These are phyloP conservation scores for Margaritifera margaritifera DNA, from an alignment of 2,888 invertebrate species.

Conservation along the genomic window DNA sequence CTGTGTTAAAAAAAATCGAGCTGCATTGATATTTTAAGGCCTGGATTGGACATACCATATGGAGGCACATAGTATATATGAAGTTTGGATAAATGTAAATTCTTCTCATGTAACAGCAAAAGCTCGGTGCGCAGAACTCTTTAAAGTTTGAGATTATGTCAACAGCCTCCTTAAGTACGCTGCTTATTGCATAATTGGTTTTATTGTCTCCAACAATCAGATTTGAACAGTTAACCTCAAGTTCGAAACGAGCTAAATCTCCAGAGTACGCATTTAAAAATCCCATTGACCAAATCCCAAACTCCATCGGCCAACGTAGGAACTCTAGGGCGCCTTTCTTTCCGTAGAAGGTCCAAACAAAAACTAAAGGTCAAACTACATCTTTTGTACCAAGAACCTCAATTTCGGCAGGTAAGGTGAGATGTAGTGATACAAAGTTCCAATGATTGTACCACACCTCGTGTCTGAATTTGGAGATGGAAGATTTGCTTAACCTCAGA, in stretches of 20 bases:
- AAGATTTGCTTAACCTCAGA: no score
- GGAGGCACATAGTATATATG: slow-evolving; percentile 29
- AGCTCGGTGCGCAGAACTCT: slow-evolving; percentile 31
- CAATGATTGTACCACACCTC: slow-evolving; percentile 8
- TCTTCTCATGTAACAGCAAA: slow-evolving; percentile 35
- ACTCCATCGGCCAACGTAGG: slow-evolving; percentile 39
- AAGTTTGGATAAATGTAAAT: slow-evolving; percentile 21
- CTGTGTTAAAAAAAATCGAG: slow-evolving; percentile 14
- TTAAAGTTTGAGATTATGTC: slow-evolving; percentile 7
- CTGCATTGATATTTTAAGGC: slow-evolving; percentile 31
- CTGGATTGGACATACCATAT: slow-evolving; percentile 38
- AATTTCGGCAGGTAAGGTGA: background rate
- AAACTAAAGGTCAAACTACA: slow-evolving; percentile 17
- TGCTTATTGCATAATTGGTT: slow-evolving; percentile 21
- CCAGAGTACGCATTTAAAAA: slow-evolving; percentile 17
- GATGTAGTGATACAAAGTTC: slow-evolving; percentile 23
- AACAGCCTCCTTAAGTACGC: slow-evolving; percentile 10
- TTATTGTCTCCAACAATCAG: slow-evolving; percentile 24
- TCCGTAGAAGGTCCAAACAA: slow-evolving; percentile 40
- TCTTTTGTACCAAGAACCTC: background rate
- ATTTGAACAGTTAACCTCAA: slow-evolving; percentile 22
- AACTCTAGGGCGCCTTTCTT: slow-evolving; percentile 25
- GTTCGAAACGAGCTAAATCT: slow-evolving; percentile 5
- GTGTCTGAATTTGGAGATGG: slow-evolving; percentile 17
- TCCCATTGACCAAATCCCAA: slow-evolving; percentile 39